Evolutionary conservation across 2,113 vertebrate species (phyloP).

Genomic region (Toxostoma redivivum): DNA sequence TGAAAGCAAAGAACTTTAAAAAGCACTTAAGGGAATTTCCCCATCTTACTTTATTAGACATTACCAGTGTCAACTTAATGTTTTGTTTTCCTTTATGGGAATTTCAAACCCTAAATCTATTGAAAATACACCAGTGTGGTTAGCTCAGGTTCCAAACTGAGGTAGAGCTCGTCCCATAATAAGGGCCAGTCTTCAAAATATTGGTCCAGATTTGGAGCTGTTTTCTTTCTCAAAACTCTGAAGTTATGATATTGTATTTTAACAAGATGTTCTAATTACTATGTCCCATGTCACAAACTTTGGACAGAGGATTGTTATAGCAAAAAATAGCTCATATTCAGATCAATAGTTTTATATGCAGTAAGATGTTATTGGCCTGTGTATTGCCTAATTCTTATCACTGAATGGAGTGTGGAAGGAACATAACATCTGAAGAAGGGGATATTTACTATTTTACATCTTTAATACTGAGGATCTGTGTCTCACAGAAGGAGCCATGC

Average conservation of each 20-base stretch:
- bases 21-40: not conserved
- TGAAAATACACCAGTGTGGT: not conserved
- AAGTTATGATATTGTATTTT: not conserved
- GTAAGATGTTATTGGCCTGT: not conserved
- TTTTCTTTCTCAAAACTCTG: not conserved
- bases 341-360: not conserved
- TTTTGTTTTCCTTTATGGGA: not conserved
- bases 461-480: not conserved
- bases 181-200: not conserved
- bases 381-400: not conserved
- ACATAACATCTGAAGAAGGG: not conserved
- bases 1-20: not conserved
- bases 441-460: not conserved
- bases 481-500: not conserved
- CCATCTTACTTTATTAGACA: not conserved
- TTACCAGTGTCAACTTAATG: not conserved
- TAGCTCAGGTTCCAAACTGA: not conserved
- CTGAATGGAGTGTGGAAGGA: not conserved
- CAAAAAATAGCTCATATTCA: not conserved
- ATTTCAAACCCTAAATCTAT: not conserved
- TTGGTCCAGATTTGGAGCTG: not conserved
- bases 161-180: not conserved
- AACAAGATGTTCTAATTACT: not conserved
- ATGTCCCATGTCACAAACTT: not conserved
- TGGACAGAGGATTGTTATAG: not conserved